phyloP scores from a whole-genome alignment of 1,140 invertebrate species.

The Condylostylus longicornis region DNA sequence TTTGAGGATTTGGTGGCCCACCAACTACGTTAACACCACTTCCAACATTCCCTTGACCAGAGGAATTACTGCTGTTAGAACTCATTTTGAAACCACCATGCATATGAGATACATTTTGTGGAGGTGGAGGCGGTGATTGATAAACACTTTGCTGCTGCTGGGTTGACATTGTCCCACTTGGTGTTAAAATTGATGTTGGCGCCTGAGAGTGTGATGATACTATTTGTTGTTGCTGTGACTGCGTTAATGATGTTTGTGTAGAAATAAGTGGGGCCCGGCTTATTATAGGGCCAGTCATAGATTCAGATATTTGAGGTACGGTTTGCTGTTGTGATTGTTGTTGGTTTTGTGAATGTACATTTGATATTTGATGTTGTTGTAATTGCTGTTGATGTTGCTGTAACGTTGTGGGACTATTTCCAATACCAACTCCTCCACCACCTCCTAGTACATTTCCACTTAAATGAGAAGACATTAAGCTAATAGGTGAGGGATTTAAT shows the following conservation, averaged over 20 bases:
- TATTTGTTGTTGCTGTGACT: too few relatives aligned
- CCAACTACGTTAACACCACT: too few relatives aligned
- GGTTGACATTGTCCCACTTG: constrained; percentile 39
- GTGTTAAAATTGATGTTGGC: constrained; percentile 43
- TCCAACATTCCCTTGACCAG: too few relatives aligned
- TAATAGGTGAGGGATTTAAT: too few relatives aligned
- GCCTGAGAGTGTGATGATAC: too few relatives aligned
- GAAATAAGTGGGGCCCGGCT: constrained; percentile 14
- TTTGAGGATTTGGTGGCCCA: constrained; percentile 32
- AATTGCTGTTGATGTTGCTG: constrained; percentile 13
- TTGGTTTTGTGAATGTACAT: constrained; percentile 21
- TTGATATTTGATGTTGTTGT: constrained; percentile 17
- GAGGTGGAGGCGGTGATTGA: constrained; percentile 31
- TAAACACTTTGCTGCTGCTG: constrained; percentile 33
- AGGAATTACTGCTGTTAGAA: constrained; percentile 19
- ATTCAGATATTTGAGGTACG: background rate
- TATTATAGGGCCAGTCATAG: background rate
- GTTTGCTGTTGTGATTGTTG: constrained; percentile 19
- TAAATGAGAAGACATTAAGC: too few relatives aligned
- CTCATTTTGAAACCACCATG: constrained; percentile 29
- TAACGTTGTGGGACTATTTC: too few relatives aligned
- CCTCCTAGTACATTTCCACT: too few relatives aligned
- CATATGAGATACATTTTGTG: constrained; percentile 21
- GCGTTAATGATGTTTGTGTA: constrained; percentile 18
- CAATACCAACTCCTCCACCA: too few relatives aligned